Conservation (phyloP, 2,113 vertebrate genomes). For the Aphelocoma coerulescens region DNA sequence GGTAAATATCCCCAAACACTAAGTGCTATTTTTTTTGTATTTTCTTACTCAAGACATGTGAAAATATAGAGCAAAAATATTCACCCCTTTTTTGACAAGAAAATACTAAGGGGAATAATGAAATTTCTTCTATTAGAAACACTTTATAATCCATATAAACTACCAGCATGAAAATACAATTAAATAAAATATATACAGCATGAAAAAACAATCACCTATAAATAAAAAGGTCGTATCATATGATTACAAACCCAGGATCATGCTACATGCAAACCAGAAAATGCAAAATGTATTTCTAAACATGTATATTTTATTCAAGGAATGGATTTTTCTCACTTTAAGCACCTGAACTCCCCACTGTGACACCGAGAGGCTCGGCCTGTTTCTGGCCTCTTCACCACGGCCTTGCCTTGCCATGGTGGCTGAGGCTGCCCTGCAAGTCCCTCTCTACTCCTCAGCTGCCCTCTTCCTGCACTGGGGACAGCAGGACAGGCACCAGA, state of each 20-base stretch:
- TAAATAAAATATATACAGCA: background rate
- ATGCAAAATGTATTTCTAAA: background rate
- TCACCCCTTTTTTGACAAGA: background rate
- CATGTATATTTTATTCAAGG: background rate
- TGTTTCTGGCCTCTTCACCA: background rate
- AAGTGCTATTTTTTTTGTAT: background rate
- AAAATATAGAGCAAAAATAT: background rate
- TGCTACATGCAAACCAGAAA: background rate
- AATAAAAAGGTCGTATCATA: background rate
- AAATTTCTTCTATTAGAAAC: background rate
- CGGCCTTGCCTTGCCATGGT: rapidly evolving
- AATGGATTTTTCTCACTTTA: background rate
- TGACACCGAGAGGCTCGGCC: background rate
- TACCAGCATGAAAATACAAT: background rate
- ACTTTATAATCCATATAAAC: background rate
- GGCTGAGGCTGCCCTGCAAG: background rate
- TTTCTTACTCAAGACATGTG: background rate
- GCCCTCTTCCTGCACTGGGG: background rate
- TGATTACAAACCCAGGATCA: background rate
- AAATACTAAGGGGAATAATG: background rate
- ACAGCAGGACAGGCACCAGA: background rate
- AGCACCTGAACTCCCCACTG: no score
- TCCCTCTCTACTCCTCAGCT: background rate
- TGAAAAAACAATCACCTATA: background rate
- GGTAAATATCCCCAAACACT: background rate